Percentiles rank a stretch among this genome's conserved stretches.
Evolutionary conservation across 2,888 invertebrate genomes (phyloP).

Genomic region (Papilio elwesi): DNA sequence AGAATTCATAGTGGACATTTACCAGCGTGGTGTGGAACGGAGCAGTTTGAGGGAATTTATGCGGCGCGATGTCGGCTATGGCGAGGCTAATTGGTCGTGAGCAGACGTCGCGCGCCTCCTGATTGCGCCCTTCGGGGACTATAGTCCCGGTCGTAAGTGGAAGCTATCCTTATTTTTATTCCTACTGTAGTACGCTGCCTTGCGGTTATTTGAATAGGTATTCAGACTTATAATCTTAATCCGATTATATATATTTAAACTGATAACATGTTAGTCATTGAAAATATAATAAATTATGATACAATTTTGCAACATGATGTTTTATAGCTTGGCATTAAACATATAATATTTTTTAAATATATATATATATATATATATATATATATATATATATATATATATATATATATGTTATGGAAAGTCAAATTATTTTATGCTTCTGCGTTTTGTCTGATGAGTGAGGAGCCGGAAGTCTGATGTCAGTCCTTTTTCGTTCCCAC

Average conservation of each 20-base stretch:
- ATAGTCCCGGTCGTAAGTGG: slow-evolving; percentile 30
- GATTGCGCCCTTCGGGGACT: slow-evolving; percentile 61
- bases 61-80: slow-evolving; percentile 63
- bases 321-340: too few relatives aligned
- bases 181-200: slow-evolving; percentile 4
- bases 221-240: not conserved
- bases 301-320: too few relatives aligned
- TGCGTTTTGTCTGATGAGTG: too few relatives aligned
- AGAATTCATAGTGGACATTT: slow-evolving; percentile 32
- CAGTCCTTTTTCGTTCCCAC: too few relatives aligned
- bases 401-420: too few relatives aligned
- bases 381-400: too few relatives aligned
- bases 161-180: slow-evolving; percentile 34
- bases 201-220: slow-evolving; percentile 3
- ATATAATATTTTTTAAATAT: too few relatives aligned
- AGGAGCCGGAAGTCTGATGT: too few relatives aligned
- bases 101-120: slow-evolving; percentile 66
- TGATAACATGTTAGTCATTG: too few relatives aligned
- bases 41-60: slow-evolving; percentile 75
- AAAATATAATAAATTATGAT: too few relatives aligned
- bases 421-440: too few relatives aligned
- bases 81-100: slow-evolving; percentile 75
- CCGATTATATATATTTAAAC: not conserved
- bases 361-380: too few relatives aligned
- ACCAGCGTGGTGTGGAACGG: slow-evolving; percentile 51